phyloP scores from a whole-genome alignment of 2,888 invertebrate species.

The Lasioglossum oenotherae region DNA sequence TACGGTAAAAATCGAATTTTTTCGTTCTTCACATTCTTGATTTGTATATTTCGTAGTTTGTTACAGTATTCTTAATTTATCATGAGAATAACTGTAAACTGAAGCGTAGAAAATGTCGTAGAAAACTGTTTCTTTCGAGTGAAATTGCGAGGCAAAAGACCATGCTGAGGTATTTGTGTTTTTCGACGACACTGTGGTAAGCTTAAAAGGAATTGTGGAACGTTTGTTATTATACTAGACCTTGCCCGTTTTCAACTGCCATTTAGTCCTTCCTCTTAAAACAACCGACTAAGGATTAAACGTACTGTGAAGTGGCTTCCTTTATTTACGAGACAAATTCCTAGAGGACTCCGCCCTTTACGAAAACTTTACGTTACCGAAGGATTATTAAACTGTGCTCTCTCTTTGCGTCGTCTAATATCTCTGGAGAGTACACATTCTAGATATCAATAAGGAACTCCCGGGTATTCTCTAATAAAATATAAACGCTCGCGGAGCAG shows the following conservation, averaged over 20 bases:
- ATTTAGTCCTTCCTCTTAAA: not conserved
- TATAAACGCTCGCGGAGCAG: slow-evolving; percentile 38
- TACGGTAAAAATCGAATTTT: too few relatives aligned
- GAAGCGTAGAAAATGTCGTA: too few relatives aligned
- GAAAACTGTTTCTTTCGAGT: too few relatives aligned
- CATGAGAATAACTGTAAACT: too few relatives aligned
- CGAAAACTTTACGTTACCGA: slow-evolving; percentile 7
- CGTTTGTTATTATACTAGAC: not conserved
- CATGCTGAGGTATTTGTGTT: too few relatives aligned
- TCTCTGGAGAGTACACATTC: slow-evolving; percentile 10
- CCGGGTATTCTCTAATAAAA: slow-evolving; percentile 37
- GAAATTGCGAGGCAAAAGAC: too few relatives aligned
- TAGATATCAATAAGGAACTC: slow-evolving; percentile 37
- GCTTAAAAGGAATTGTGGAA: too few relatives aligned
- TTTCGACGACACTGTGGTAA: too few relatives aligned
- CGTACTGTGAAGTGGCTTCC: too few relatives aligned
- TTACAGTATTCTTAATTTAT: too few relatives aligned
- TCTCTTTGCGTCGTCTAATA: slow-evolving; percentile 16
- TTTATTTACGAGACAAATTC: slow-evolving; percentile 21
- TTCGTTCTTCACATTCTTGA: too few relatives aligned
- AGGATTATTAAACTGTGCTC: slow-evolving; percentile 39
- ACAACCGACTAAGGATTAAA: not conserved
- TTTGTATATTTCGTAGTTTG: too few relatives aligned
- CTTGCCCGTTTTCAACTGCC: not conserved
- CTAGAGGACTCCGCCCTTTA: not conserved